Percentiles rank a stretch among this genome's conserved stretches.
phyloP scores from a whole-genome alignment of 2,888 invertebrate species.

The Mycalesis mineus region DNA sequence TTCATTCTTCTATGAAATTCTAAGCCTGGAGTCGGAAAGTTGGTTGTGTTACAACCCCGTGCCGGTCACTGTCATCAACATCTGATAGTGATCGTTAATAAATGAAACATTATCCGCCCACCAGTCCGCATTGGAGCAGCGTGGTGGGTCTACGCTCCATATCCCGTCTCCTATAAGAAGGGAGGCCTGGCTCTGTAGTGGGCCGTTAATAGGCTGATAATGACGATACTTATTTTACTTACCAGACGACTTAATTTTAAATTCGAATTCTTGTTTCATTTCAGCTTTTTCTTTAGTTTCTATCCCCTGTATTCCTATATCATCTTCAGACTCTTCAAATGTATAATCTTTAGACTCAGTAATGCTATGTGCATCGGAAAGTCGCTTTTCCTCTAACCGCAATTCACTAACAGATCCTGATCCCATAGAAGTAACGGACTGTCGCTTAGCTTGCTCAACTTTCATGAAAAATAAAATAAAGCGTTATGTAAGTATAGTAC shows the following conservation, averaged over 20 bases:
- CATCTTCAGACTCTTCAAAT: conserved; percentile 75
- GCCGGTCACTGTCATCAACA: too few relatives aligned
- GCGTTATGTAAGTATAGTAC: neutral
- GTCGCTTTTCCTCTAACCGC: conserved; percentile 67
- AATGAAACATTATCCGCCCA: too few relatives aligned
- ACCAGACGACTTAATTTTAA: conserved; percentile 8
- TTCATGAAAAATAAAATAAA: conserved; percentile 17
- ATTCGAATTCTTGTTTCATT: conserved; percentile 47
- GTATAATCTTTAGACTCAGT: conserved; percentile 75
- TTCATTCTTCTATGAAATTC: too few relatives aligned
- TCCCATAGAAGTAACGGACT: conserved; percentile 69
- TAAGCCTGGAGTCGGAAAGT: too few relatives aligned
- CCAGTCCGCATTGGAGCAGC: too few relatives aligned
- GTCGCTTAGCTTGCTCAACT: conserved; percentile 58
- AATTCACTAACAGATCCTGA: conserved; percentile 66
- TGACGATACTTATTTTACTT: neutral
- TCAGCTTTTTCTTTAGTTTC: conserved; percentile 57
- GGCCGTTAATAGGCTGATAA: too few relatives aligned
- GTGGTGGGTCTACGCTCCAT: too few relatives aligned
- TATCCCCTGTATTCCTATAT: conserved; percentile 65
- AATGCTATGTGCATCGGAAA: conserved; percentile 70
- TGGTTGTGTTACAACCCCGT: too few relatives aligned
- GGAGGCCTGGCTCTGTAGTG: too few relatives aligned
- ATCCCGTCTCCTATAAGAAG: too few relatives aligned
- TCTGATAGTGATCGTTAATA: too few relatives aligned